These are phyloP conservation scores for Pyxicephalus adspersus DNA, from an alignment of 2,113 vertebrate genomes.

Conservation along the genomic window DNA sequence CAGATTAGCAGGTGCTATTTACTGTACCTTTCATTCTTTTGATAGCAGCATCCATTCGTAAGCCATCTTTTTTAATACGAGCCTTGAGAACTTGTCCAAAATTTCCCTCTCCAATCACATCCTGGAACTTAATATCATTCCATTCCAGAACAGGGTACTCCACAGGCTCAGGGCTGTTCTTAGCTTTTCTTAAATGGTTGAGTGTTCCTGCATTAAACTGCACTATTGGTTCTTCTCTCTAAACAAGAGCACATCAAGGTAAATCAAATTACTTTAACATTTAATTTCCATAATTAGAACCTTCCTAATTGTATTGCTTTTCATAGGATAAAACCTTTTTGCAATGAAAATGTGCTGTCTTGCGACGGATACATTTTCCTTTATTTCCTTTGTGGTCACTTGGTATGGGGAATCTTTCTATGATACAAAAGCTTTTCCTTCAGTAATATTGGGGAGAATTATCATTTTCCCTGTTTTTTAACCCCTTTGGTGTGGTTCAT, in stretches of 20 bases:
- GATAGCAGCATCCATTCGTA: conserved; percentile 87
- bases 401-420: too few species aligned
- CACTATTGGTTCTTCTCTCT: conserved; percentile 88
- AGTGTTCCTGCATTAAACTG: conserved; percentile 87
- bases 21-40: conserved; percentile 87
- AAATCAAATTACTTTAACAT: too few species aligned
- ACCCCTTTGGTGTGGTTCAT: too few species aligned
- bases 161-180: conserved; percentile 77
- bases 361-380: too few species aligned
- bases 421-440: too few species aligned
- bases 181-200: conserved; percentile 78
- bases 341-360: too few species aligned
- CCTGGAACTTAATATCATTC: conserved; percentile 91
- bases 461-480: too few species aligned
- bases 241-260: background rate
- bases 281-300: too few species aligned
- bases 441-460: too few species aligned
- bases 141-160: conserved; percentile 87
- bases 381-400: too few species aligned
- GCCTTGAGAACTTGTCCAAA: conserved; percentile 90
- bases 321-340: too few species aligned
- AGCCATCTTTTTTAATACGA: conserved; percentile 87
- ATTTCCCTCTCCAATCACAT: conserved; percentile 89
- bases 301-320: too few species aligned
- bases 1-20: background rate